phyloP scores from a whole-genome alignment of 1,140 invertebrate genomes.

The Meloidogyne floridensis region DNA sequence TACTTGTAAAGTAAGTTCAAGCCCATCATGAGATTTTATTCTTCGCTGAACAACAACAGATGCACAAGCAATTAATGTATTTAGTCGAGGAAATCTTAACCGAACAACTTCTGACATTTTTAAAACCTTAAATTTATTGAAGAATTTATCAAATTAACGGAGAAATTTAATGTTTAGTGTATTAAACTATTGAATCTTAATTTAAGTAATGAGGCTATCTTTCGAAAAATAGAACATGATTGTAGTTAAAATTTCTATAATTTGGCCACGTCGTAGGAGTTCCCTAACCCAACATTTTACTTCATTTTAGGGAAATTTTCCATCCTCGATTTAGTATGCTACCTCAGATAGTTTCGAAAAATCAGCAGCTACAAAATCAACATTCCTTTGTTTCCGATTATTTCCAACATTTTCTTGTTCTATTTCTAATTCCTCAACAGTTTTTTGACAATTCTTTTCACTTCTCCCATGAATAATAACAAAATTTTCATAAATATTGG shows the following conservation, averaged over 20 bases:
- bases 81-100: constrained; percentile 38
- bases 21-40: constrained; percentile 35
- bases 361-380: constrained; percentile 47
- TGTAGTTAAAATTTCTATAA: too few species aligned
- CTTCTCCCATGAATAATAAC: constrained; percentile 49
- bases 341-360: constrained; percentile 46
- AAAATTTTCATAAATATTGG: constrained; percentile 45
- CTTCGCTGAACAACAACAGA: constrained; percentile 39
- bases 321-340: not conserved
- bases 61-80: constrained; percentile 46
- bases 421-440: constrained; percentile 32
- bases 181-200: too few species aligned
- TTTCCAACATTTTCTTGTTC: constrained; percentile 15
- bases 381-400: constrained; percentile 30
- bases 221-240: too few species aligned
- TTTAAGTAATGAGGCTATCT: too few species aligned
- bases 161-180: too few species aligned
- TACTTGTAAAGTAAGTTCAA: constrained; percentile 51
- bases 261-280: too few species aligned
- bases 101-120: constrained; percentile 49
- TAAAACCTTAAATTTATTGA: constrained; percentile 24
- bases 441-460: constrained; percentile 38
- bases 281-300: too few species aligned
- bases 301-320: too few species aligned
- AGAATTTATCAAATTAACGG: not conserved